phyloP scores from a whole-genome alignment of 92 coral and sea anemone species.

The Porites lobata region DNA sequence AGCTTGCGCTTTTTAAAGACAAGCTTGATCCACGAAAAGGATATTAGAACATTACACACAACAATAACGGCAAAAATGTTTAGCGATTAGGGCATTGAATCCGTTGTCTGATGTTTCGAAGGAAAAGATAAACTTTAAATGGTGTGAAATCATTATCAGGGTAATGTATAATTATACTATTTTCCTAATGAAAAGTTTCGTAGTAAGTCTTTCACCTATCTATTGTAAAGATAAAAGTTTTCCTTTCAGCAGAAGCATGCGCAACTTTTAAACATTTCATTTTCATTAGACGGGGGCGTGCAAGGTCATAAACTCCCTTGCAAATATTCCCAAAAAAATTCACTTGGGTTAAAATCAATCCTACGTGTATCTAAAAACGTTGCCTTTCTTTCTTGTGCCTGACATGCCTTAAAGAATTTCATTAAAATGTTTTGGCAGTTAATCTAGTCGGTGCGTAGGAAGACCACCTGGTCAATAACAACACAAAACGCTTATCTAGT shows the following conservation, averaged over 20 bases:
- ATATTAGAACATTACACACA: no score
- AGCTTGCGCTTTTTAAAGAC: no score
- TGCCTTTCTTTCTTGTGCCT: background rate
- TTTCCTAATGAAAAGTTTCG: background rate
- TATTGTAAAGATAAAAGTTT: background rate
- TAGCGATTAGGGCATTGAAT: no score
- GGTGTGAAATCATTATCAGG: no score
- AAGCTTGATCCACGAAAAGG: no score
- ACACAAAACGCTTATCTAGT: conserved; percentile 7
- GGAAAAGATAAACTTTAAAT: no score
- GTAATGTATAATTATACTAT: background rate
- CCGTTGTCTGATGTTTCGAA: no score
- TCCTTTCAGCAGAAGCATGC: no score
- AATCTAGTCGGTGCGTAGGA: background rate
- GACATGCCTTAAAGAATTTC: background rate
- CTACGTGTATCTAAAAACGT: background rate
- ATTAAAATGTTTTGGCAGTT: background rate
- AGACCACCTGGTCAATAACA: conserved; percentile 30
- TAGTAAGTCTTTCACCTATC: background rate
- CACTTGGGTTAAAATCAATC: background rate
- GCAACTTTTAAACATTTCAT: no score
- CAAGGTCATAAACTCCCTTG: no score
- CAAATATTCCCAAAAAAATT: background rate
- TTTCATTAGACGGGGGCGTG: background rate
- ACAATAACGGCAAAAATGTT: no score